A percentile compares a stretch with the other conserved stretches of the same genome.
phyloP scores from a whole-genome alignment of 2,888 invertebrate species.

The Nemurella pictetii region DNA sequence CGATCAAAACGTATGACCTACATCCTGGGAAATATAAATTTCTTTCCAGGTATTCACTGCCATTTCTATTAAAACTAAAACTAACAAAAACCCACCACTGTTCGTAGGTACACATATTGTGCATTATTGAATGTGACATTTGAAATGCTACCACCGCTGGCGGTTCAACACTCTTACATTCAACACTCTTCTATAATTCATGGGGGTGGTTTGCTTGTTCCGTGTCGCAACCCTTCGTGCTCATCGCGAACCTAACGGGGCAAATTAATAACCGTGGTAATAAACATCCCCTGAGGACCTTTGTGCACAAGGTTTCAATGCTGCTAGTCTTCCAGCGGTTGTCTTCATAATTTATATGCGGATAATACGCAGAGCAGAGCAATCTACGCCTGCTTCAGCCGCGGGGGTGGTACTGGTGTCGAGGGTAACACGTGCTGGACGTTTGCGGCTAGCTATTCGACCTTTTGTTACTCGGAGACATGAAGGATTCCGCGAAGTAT shows the following conservation, averaged over 20 bases:
- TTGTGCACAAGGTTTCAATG: neutral
- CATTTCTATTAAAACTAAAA: neutral
- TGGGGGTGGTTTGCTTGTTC: neutral
- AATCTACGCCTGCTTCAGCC: neutral
- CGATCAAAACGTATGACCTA: neutral
- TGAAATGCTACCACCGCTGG: neutral
- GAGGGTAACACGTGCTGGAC: neutral
- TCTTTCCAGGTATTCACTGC: neutral
- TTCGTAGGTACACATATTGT: neutral
- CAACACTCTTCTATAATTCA: conserved; percentile 5
- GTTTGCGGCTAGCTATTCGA: neutral
- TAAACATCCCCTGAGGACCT: conserved; percentile 6
- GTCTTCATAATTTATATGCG: neutral
- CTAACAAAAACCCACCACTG: neutral
- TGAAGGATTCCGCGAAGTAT: neutral
- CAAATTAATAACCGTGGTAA: conserved; percentile 6
- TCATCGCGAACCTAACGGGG: neutral
- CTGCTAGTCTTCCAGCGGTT: neutral
- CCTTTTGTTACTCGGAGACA: neutral
- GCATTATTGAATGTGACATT: neutral
- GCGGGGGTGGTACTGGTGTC: neutral
- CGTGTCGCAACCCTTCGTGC: neutral
- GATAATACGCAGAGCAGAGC: neutral
- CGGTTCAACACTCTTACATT: neutral
- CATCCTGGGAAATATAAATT: neutral